phyloP scores from a whole-genome alignment of 2,113 vertebrate species.

The Sialia sialis region DNA sequence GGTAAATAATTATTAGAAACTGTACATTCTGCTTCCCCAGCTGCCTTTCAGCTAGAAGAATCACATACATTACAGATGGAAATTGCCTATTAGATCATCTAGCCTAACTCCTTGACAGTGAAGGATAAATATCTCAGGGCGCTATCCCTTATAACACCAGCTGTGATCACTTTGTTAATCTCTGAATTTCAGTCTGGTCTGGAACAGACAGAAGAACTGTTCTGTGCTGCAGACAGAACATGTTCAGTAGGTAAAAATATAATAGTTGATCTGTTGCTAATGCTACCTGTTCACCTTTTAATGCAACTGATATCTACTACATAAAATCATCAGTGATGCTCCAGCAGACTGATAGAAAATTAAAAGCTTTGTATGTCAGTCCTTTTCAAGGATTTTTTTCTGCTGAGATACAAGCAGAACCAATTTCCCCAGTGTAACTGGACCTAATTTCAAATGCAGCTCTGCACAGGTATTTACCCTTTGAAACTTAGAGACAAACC shows the following conservation, averaged over 20 bases:
- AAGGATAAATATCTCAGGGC: constrained; percentile 26
- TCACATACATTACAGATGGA: not conserved
- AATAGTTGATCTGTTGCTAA: not conserved
- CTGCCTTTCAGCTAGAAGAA: constrained; percentile 39
- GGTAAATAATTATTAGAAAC: constrained; percentile 26
- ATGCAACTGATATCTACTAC: not conserved
- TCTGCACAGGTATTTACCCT: not conserved
- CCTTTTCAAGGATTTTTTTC: not conserved
- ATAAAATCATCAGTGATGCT: not conserved
- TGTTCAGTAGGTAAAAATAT: not conserved
- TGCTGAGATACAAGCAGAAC: not conserved
- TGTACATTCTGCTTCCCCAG: not conserved
- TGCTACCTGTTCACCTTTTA: not conserved
- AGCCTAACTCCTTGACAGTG: constrained; percentile 27
- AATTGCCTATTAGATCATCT: constrained; percentile 45
- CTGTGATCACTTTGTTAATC: not conserved
- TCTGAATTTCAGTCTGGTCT: not conserved
- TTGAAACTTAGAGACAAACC: not conserved
- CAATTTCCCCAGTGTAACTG: not conserved
- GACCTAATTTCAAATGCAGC: not conserved
- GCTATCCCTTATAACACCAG: not conserved
- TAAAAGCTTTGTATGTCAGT: not conserved
- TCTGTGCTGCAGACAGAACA: not conserved
- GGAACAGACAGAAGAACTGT: not conserved
- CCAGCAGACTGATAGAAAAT: not conserved